Percentiles rank a stretch among this genome's conserved stretches.
Conservation (phyloP, 2,797 vertebrate species). For the Antrozous pallidus region DNA sequence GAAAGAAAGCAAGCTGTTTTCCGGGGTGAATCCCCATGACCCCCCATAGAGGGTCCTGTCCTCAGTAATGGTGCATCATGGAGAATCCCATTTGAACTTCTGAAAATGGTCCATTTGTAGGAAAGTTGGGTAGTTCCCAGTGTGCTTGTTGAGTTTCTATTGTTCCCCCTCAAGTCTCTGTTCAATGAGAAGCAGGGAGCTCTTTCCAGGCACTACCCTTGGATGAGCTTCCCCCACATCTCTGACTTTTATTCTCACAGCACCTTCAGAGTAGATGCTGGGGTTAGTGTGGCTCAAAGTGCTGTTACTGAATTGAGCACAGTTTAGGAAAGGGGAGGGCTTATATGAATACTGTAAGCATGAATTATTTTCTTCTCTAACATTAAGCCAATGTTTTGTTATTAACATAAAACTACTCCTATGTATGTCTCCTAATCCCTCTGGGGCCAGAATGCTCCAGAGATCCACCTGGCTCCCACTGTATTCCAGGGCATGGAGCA, state of each 20-base stretch:
- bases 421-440: not conserved
- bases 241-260: not conserved
- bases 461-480: conserved; percentile 51
- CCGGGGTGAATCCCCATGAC: fast-evolving
- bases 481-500: conserved; percentile 39
- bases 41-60: not conserved
- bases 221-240: not conserved
- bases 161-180: not conserved
- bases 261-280: not conserved
- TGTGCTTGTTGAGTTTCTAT: not conserved
- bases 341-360: not conserved
- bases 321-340: not conserved
- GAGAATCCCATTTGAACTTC: not conserved
- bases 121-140: not conserved
- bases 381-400: not conserved
- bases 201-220: not conserved
- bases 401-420: not conserved
- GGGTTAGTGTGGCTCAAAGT: not conserved
- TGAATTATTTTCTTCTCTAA: not conserved
- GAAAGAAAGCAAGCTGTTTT: not conserved
- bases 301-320: not conserved
- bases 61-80: fast-evolving
- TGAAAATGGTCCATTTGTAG: not conserved
- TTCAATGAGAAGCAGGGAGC: not conserved
- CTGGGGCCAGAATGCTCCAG: not conserved